Evolutionary conservation across 1,140 invertebrate genomes (phyloP).

Genomic region (Antheraea mylitta): DNA sequence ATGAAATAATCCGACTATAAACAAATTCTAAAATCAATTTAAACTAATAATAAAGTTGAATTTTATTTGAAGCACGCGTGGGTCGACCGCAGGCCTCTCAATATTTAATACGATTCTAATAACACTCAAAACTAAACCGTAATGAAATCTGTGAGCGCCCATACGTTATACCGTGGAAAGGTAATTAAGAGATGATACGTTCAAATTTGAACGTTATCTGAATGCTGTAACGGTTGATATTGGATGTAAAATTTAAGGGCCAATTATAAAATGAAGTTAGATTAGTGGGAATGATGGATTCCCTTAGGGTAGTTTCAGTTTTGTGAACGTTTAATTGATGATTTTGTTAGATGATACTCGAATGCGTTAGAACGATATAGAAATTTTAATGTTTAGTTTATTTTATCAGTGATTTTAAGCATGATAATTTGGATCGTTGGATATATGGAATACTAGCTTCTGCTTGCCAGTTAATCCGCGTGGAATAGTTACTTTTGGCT

Average conservation of each 20-base stretch:
- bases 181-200: not conserved
- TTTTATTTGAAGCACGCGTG: not conserved
- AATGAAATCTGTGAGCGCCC: conserved; percentile 9
- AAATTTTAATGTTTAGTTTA: not conserved
- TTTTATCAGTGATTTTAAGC: not conserved
- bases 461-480: no score
- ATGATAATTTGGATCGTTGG: no score
- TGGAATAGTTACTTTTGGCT: no score
- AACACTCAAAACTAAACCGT: conserved; percentile 10
- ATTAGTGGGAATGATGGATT: conserved; percentile 10
- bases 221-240: not conserved
- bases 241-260: not conserved
- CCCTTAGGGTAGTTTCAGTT: conserved; percentile 3
- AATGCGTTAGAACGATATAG: not conserved
- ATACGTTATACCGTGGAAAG: conserved; percentile 1
- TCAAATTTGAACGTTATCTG: not conserved
- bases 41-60: not conserved
- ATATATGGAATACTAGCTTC: no score
- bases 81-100: not conserved
- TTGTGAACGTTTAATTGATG: conserved; percentile 9
- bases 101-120: conserved; percentile 7
- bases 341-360: not conserved
- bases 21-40: not conserved
- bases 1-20: not conserved
- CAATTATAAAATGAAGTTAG: conserved; percentile 9